A percentile compares a stretch with the other conserved stretches of the same genome.
phyloP scores from a whole-genome alignment of 2,113 vertebrate genomes.

The Corvus moneduloides region DNA sequence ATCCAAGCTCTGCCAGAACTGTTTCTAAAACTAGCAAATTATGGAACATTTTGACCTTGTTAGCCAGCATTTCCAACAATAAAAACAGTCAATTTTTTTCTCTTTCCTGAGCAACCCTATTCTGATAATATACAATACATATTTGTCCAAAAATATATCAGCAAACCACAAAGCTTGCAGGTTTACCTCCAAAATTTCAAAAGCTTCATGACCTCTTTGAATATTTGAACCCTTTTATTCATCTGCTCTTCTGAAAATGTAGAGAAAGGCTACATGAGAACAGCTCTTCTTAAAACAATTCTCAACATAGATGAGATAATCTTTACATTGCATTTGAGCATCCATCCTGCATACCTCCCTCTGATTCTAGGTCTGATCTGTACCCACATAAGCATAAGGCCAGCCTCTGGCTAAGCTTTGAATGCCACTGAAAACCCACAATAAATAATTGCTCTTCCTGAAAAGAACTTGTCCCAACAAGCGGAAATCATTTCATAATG shows the following conservation, averaged over 20 bases:
- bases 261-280: background rate
- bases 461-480: background rate
- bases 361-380: background rate
- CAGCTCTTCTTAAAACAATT: background rate
- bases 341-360: background rate
- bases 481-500: background rate
- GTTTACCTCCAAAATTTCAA: background rate
- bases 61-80: background rate
- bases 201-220: background rate
- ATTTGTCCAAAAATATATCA: background rate
- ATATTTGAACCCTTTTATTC: background rate
- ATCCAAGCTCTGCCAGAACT: background rate
- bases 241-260: background rate
- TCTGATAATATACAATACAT: background rate
- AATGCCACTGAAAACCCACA: background rate
- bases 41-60: background rate
- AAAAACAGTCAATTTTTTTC: background rate
- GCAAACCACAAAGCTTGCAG: background rate
- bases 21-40: background rate
- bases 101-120: background rate
- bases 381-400: background rate
- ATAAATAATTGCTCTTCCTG: slow-evolving; percentile 2
- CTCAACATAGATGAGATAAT: background rate
- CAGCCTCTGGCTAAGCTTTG: background rate
- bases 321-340: background rate